Conservation (phyloP, 2,888 invertebrate species). For the Synanthedon myopaeformis region DNA sequence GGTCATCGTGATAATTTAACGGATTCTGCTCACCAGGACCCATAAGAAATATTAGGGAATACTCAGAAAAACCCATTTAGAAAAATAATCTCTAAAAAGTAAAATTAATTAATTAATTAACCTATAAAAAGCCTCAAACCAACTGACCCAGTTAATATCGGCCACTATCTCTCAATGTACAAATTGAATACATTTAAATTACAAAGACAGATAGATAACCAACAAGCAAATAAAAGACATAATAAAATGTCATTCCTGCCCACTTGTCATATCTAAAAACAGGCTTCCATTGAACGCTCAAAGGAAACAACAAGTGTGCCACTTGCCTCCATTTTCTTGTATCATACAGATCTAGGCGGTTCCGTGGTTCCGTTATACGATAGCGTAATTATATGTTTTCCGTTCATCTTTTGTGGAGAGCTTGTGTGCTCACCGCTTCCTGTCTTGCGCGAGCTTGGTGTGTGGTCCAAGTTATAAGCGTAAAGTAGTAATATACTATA, state of each 20-base stretch:
- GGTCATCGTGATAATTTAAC: too few species aligned
- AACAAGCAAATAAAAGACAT: not conserved
- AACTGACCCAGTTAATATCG: too few species aligned
- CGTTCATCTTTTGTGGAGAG: slow-evolving; percentile 49
- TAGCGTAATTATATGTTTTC: slow-evolving; percentile 63
- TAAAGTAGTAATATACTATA: not conserved
- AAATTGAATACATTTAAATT: too few species aligned
- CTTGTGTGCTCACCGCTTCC: slow-evolving; percentile 46
- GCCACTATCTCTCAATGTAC: too few species aligned
- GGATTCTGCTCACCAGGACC: too few species aligned
- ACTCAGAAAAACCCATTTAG: too few species aligned
- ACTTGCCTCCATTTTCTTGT: slow-evolving; percentile 33
- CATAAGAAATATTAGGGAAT: too few species aligned
- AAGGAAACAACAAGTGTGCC: slow-evolving; percentile 51
- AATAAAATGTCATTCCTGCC: not conserved
- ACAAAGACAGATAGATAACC: too few species aligned
- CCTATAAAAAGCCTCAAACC: too few species aligned
- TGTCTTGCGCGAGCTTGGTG: slow-evolving; percentile 33
- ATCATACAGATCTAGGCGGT: slow-evolving; percentile 24
- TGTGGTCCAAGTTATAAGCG: slow-evolving; percentile 18
- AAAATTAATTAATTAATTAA: too few species aligned
- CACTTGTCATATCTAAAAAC: not conserved
- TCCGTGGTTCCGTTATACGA: slow-evolving; percentile 43
- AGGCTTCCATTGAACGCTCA: slow-evolving; percentile 14
- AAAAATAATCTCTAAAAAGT: too few species aligned